Evolutionary conservation across 2,888 invertebrate species (phyloP), one percentile per base, ranked within the genome.

Genomic region (Hermodice carunculata): DNA sequence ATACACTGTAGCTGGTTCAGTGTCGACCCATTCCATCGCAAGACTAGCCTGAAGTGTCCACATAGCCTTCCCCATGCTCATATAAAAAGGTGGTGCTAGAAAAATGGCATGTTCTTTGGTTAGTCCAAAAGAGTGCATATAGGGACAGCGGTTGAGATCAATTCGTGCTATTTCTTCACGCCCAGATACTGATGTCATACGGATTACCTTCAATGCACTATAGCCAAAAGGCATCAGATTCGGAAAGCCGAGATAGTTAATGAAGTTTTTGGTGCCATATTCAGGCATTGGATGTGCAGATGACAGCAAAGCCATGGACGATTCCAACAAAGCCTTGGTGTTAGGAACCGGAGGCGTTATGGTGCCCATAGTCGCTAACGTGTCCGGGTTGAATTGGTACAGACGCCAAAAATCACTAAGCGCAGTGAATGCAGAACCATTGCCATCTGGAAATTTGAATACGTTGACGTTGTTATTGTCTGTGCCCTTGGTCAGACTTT

Each of bases 401-500:
- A 75, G 60, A 60, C 78, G 79, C 81, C 82, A 82, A 58, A 78
- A 82, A 57, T 83, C 83, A 66, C 76, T 81, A 28, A 81, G 49
- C 1, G 78, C 81, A 2, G 79, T 67, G 58, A 76, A 81, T n/a
- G 26, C 17, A 5, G 26, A 5, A 22, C 34, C 56, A 14, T 11
- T 11, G 48, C 37, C 24, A 11, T n/a, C 29, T 0, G 29, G 26
- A 28, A 66, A 22, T 44, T 43, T 11, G 19, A 57, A 72, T 1
- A 83, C 70, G 61, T 83, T 82, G 6, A 81, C 78, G 61, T 83
- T 82, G 78, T 81, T 80, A 61, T 83, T 83, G 61, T 83, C 82
- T 17, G 82, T 73, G 0, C 83, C 83, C 14, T 75, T 71, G 2
- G 76, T n/a, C 4, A 83, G 54, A 1, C 78, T 76, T 58, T 75